Evolutionary conservation across 1,140 invertebrate genomes (phyloP), one percentile per base, ranked within the genome.

Genomic region (Zaprionus davidi): DNA sequence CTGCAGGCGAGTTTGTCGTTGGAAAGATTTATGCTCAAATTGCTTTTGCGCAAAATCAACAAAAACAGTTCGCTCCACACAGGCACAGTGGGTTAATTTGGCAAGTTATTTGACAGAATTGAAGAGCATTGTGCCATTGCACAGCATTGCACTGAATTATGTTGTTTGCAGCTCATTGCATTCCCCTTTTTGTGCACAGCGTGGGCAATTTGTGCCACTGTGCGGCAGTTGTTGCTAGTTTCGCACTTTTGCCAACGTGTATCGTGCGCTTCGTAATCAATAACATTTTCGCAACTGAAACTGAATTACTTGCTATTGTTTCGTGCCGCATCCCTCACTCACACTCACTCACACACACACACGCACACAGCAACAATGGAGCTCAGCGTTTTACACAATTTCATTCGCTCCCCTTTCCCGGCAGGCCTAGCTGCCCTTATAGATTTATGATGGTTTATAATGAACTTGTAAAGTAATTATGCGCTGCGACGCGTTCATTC

Each of bases 381-480:
- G 66, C 72, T 15, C 36, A 20, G 31, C 65, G 9, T 9, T 34
- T 34, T 34, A 34, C 3, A 34, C 31, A 34, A 34, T 34, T 9
- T 34, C 31, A 34, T 9, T 11, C 31, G 31, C 31, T 34, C 31
- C 31, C 31, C 31, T 34, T 34, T 34, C 20, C 56, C 36, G n/a
- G 31, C 28, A 58, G 57, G 58, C 12, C 22, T 9, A 12, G 12
- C 20, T 44, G 53, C 20, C 57, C 70, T 80, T 78, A 83, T 88
- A 88, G 91, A 92, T 92, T 92, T 92, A 92, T 92, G 83, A 86
- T 81, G 78, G 70, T 91, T 91, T 92, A 92, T 92, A 92, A 92
- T 92, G 90, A 92, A 92, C 91, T 92, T 92, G 91, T 92, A 92
- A 92, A 92, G 91, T 91, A 92, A 92, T 92, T 92, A 91, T 92